Evolutionary conservation across 1,140 invertebrate species (phyloP).

Genomic region (Battus philenor): DNA sequence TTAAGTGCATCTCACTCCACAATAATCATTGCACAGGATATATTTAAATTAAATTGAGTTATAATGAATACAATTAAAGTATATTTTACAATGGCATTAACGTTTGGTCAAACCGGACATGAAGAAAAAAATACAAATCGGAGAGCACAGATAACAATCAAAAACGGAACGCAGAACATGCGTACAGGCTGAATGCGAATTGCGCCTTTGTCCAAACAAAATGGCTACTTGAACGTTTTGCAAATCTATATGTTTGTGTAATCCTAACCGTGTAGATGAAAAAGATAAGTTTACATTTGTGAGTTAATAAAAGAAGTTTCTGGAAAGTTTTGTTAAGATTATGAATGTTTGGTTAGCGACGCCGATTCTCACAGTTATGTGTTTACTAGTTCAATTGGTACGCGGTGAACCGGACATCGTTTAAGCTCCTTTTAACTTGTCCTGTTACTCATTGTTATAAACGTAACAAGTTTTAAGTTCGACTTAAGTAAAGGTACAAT

Average conservation of each 20-base stretch:
- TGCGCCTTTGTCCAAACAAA: conserved; percentile 25
- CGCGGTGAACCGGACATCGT: too few species aligned
- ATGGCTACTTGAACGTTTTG: not conserved
- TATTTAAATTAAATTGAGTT: too few species aligned
- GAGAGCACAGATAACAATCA: conserved; percentile 56
- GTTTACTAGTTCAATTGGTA: too few species aligned
- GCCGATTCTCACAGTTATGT: conserved; percentile 20
- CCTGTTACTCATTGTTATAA: too few species aligned
- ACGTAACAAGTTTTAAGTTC: too few species aligned
- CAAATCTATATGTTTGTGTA: conserved; percentile 4
- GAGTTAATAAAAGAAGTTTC: not conserved
- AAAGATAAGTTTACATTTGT: conserved; percentile 1
- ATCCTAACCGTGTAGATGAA: conserved; percentile 1
- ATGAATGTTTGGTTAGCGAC: conserved; percentile 27
- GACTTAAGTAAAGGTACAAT: too few species aligned
- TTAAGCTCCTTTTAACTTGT: too few species aligned
- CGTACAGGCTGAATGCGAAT: conserved; percentile 30
- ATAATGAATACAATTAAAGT: too few species aligned
- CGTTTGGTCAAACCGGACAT: conserved; percentile 46
- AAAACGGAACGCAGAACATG: conserved; percentile 46
- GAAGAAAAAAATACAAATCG: conserved; percentile 37
- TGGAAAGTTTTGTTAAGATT: conserved; percentile 23
- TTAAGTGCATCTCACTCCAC: conserved; percentile 44
- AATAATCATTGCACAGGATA: too few species aligned
- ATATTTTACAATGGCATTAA: not conserved